These are phyloP conservation scores for Hydriomena furcata DNA, from an alignment of 2,888 invertebrate species.

Conservation along the genomic window DNA sequence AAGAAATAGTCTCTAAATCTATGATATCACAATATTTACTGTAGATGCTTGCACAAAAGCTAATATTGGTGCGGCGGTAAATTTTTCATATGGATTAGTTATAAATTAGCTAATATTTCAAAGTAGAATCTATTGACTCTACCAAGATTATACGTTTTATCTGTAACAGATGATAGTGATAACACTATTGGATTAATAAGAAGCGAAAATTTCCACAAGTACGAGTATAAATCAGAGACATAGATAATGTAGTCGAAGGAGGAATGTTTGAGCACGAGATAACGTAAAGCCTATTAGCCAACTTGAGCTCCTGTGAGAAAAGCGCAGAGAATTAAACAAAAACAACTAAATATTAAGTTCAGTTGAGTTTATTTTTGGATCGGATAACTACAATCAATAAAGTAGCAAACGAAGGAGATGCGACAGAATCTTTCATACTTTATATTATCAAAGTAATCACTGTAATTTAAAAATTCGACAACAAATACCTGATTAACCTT, in stretches of 20 bases:
- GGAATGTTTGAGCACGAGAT: not conserved
- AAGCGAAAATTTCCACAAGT: constrained; percentile 61
- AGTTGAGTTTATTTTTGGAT: not conserved
- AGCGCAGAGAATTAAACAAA: not conserved
- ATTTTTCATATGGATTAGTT: constrained; percentile 46
- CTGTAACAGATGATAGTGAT: constrained; percentile 52
- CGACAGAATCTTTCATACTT: not conserved
- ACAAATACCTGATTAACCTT: constrained; percentile 58
- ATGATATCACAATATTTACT: constrained; percentile 28
- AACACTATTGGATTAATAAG: constrained; percentile 52
- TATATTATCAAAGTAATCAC: constrained; percentile 9
- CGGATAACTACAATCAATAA: constrained; percentile 4
- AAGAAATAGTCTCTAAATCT: constrained; percentile 21
- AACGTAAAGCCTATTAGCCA: constrained; percentile 5
- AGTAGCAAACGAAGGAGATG: not conserved
- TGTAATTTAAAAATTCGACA: constrained; percentile 24
- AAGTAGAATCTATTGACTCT: constrained; percentile 53
- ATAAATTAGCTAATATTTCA: constrained; percentile 50
- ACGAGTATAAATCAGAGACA: constrained; percentile 48
- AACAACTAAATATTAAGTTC: too few species aligned
- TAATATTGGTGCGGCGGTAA: constrained; percentile 52
- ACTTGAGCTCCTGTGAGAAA: constrained; percentile 7
- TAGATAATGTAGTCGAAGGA: constrained; percentile 20
- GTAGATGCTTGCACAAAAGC: constrained; percentile 37
- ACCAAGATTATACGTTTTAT: constrained; percentile 53